Evolutionary conservation across 2,113 vertebrate species (phyloP).

Genomic region (Falco punctatus): DNA sequence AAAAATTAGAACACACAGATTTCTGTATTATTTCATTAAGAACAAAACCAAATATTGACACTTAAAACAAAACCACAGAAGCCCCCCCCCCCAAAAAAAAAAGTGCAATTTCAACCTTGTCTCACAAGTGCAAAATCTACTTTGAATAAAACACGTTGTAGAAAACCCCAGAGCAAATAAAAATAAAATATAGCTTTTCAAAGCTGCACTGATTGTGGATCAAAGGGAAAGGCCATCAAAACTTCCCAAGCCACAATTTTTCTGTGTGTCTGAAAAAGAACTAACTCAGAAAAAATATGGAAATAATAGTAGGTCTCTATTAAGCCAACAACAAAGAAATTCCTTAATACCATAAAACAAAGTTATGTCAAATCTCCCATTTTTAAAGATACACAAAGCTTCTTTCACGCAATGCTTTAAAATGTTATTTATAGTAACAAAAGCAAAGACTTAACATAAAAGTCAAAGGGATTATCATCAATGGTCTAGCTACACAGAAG

Average conservation of each 20-base stretch:
- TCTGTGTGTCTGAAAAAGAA: constrained; percentile 72
- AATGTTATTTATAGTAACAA: constrained; percentile 75
- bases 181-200: constrained; percentile 66
- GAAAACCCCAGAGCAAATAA: constrained; percentile 60
- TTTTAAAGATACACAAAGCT: constrained; percentile 70
- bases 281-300: constrained; percentile 74
- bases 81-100: no score
- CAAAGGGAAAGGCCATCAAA: constrained; percentile 73
- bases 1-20: background rate
- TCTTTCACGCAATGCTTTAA: constrained; percentile 67
- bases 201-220: constrained; percentile 70
- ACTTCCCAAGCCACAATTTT: constrained; percentile 65
- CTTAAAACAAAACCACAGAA: background rate
- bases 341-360: constrained; percentile 75
- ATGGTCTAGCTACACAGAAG: constrained; percentile 57
- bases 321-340: constrained; percentile 80
- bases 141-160: constrained; percentile 60
- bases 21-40: background rate
- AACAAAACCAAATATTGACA: constrained; percentile 11
- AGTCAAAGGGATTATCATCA: constrained; percentile 79
- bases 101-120: background rate
- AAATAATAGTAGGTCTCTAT: constrained; percentile 75
- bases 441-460: constrained; percentile 73
- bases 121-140: constrained; percentile 62
- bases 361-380: constrained; percentile 71